Evolutionary conservation across 2,797 vertebrate genomes (phyloP).

Genomic region (Prionace glauca): DNA sequence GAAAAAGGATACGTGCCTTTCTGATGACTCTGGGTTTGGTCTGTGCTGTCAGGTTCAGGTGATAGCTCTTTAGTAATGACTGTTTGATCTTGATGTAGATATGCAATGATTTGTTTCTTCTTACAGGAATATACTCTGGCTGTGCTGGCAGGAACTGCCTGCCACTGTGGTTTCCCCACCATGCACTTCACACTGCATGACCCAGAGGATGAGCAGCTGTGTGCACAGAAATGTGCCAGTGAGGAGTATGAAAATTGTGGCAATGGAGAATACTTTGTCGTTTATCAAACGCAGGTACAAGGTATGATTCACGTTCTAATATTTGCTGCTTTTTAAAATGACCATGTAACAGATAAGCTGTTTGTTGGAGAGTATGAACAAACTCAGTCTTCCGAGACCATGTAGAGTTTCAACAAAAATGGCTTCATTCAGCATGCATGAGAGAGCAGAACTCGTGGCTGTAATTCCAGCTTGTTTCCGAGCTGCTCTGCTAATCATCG

Average conservation of each 20-base stretch:
- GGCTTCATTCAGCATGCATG: no score
- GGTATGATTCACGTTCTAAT: constrained; percentile 54
- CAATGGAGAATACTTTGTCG: constrained; percentile 75
- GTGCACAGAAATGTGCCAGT: constrained; percentile 71
- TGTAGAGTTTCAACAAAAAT: no score
- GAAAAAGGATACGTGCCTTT: not conserved
- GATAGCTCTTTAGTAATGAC: not conserved
- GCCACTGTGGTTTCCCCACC: constrained; percentile 86
- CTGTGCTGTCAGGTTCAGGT: not conserved
- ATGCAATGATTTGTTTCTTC: not conserved
- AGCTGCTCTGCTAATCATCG: no score
- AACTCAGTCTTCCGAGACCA: no score
- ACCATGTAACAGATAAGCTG: not conserved
- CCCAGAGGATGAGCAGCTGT: constrained; percentile 80
- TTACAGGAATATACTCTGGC: constrained; percentile 83
- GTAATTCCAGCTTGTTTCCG: no score
- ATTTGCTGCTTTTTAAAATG: not conserved
- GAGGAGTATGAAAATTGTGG: constrained; percentile 94
- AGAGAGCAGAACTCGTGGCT: no score
- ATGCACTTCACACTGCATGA: constrained; percentile 81
- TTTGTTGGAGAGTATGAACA: not conserved
- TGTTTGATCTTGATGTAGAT: no score
- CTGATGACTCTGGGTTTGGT: not conserved
- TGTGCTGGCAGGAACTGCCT: constrained; percentile 71
- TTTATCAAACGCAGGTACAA: constrained; percentile 97